Conservation (phyloP, 2,888 invertebrate species). For the Ashinkailepas kermadecensis region DNA sequence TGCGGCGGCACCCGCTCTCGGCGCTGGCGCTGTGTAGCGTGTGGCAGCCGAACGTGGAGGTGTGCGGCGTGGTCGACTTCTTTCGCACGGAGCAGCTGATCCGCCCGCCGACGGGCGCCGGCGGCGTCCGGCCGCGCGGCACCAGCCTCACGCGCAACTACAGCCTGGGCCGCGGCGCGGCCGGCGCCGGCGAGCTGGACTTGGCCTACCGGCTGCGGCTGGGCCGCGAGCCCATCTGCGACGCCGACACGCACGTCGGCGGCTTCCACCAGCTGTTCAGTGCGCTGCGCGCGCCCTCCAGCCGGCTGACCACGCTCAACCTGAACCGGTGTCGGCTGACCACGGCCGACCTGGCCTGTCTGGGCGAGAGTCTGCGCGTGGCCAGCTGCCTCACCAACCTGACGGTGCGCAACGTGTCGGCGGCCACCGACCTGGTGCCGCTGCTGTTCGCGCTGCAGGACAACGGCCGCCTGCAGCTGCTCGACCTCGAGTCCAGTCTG, state of each 20-base stretch:
- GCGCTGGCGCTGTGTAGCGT: slow-evolving; percentile 49
- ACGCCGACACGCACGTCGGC: slow-evolving; percentile 21
- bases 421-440: slow-evolving; percentile 51
- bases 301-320: slow-evolving; percentile 50
- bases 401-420: slow-evolving; percentile 49
- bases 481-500: slow-evolving; percentile 50
- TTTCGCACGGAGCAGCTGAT: slow-evolving; percentile 36
- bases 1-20: slow-evolving; percentile 46
- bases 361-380: slow-evolving; percentile 50
- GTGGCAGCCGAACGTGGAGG: slow-evolving; percentile 48
- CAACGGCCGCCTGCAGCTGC: slow-evolving; percentile 47
- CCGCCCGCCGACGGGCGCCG: slow-evolving; percentile 48
- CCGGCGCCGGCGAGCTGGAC: slow-evolving; percentile 23
- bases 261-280: slow-evolving; percentile 44
- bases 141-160: slow-evolving; percentile 34
- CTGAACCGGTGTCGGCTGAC: slow-evolving; percentile 51
- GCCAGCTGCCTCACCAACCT: slow-evolving; percentile 49
- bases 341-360: slow-evolving; percentile 50
- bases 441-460: slow-evolving; percentile 50
- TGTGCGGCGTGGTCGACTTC: neutral
- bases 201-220: slow-evolving; percentile 17
- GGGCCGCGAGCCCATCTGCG: slow-evolving; percentile 25
- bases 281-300: slow-evolving; percentile 46
- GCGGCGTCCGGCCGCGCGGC: slow-evolving; percentile 41
- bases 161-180: slow-evolving; percentile 31